Percentiles rank a stretch among this genome's conserved stretches.
Evolutionary conservation across 2,797 vertebrate species (phyloP).

Genomic region (Mormyrops boulengeri): DNA sequence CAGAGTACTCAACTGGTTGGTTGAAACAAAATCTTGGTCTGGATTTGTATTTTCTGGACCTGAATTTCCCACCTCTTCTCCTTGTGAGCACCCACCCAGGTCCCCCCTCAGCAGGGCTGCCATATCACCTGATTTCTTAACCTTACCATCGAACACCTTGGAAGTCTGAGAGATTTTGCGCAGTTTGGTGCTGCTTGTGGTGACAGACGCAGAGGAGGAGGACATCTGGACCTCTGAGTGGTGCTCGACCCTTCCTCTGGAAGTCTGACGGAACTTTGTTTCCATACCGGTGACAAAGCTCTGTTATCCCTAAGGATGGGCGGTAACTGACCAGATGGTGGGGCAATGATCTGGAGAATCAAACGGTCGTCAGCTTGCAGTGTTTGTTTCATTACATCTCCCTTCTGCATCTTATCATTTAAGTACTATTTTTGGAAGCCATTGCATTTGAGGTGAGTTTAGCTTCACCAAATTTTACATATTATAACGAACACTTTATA

Average conservation of each 20-base stretch:
- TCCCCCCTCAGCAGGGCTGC: background rate
- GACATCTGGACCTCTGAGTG: slow-evolving; percentile 30
- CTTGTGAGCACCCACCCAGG: background rate
- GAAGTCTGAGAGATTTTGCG: slow-evolving; percentile 50
- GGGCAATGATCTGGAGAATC: background rate
- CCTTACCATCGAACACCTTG: slow-evolving; percentile 49
- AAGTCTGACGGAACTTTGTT: slow-evolving; percentile 40
- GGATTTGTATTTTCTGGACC: background rate
- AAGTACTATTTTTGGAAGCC: background rate
- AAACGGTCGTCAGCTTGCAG: background rate
- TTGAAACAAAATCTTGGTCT: background rate
- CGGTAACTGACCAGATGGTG: background rate
- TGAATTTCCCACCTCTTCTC: background rate
- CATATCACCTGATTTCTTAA: background rate
- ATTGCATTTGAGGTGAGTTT: background rate
- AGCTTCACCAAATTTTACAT: background rate
- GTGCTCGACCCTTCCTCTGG: slow-evolving; percentile 42
- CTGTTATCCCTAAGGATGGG: background rate
- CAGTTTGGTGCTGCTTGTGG: slow-evolving; percentile 46
- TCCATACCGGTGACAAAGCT: slow-evolving; percentile 36
- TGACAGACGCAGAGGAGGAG: slow-evolving; percentile 39
- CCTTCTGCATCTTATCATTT: background rate
- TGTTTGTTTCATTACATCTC: background rate
- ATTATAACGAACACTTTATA: background rate
- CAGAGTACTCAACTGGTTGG: background rate